Conservation (phyloP, 2,113 vertebrate genomes). For the Rhabdornis inornatus region DNA sequence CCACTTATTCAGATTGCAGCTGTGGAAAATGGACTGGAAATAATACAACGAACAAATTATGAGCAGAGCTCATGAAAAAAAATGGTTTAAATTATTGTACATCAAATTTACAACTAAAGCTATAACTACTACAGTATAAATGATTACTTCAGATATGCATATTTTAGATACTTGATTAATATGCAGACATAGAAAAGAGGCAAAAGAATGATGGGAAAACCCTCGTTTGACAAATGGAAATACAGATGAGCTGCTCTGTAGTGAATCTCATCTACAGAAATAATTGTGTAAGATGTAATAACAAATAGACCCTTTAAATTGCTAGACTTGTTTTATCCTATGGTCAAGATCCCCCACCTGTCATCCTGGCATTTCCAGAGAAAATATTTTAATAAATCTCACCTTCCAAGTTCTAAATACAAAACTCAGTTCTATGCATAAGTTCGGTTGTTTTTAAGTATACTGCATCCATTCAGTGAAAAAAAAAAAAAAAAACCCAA, state of each 20-base stretch:
- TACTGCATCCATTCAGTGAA: not conserved
- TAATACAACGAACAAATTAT: slow-evolving; percentile 57
- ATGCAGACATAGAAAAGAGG: not conserved
- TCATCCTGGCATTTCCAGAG: not conserved
- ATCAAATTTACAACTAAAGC: slow-evolving; percentile 43
- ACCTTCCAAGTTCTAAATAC: not conserved
- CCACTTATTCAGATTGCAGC: slow-evolving; percentile 61
- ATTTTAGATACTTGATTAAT: not conserved
- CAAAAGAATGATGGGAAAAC: not conserved
- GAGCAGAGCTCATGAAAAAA: slow-evolving; percentile 48
- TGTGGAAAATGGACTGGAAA: slow-evolving; percentile 56
- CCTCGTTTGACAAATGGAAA: not conserved
- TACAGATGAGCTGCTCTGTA: not conserved
- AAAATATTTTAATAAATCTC: not conserved
- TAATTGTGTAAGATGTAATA: not conserved
- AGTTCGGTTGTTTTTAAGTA: not conserved
- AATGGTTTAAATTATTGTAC: slow-evolving; percentile 35
- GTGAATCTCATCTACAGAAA: not conserved
- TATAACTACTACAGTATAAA: slow-evolving; percentile 23
- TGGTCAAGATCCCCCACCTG: not conserved
- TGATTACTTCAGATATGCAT: not conserved
- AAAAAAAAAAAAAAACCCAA: not conserved
- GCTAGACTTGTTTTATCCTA: not conserved
- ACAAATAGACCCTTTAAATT: not conserved
- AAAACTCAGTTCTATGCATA: not conserved